A percentile compares a stretch with the other conserved stretches of the same genome.
Evolutionary conservation across 2,888 invertebrate species (phyloP).

Genomic region (Odontothrips loti): DNA sequence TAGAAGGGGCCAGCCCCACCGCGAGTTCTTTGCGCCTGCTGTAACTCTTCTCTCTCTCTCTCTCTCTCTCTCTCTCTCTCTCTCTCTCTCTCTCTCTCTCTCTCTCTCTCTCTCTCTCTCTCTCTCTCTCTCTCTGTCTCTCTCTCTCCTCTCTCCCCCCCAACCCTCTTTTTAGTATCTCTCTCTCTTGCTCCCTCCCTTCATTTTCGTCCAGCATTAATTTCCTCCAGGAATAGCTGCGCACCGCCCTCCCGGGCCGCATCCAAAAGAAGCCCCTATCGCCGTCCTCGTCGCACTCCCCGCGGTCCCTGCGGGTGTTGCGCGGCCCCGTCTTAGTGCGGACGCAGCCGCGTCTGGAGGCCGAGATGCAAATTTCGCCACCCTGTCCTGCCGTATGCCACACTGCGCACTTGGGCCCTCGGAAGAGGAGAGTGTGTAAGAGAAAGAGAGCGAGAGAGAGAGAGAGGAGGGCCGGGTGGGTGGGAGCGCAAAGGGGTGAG

Average conservation of each 20-base stretch:
- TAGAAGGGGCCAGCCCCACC: no score
- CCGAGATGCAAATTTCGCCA: background rate
- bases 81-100: background rate
- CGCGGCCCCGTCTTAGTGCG: background rate
- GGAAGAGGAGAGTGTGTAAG: no score
- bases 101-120: background rate
- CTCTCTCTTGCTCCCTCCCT: background rate
- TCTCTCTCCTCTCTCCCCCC: no score
- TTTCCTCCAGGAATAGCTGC: background rate
- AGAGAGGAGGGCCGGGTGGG: no score
- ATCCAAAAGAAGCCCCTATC: background rate
- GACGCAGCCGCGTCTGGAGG: background rate
- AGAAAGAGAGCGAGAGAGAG: no score
- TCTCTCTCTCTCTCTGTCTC: no score
- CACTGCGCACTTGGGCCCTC: no score
- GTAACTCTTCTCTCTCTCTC: no score
- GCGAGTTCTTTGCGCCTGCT: no score
- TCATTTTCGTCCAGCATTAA: constrained; percentile 2
- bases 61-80: no score
- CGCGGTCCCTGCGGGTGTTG: no score
- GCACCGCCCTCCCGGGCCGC: background rate
- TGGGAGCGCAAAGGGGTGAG: background rate
- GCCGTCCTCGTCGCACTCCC: background rate
- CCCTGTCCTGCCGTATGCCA: background rate
- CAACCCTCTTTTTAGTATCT: no score